Base-by-base conservation (phyloP, 2,797 vertebrate genomes). In the Phylloscopus collybita region DNA sequence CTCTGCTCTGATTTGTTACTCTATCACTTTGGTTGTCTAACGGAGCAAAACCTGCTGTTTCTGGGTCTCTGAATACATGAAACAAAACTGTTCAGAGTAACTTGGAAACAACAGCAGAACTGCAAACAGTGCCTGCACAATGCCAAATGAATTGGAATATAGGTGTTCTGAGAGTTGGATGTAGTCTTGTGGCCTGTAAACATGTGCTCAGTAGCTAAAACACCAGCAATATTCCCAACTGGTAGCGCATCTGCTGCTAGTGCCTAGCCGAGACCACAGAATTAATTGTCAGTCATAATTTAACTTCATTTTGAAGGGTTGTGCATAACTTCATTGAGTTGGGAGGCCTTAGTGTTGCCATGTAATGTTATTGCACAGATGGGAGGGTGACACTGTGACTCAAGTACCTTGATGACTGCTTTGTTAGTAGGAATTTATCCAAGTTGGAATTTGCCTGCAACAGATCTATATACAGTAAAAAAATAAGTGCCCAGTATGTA, bases 101-200 rank as follows among this genome's bases (percentile, higher is more conserved):
- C 76, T 44, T 8, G 38, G 72, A 95, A 71, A 89, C 76, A 69
- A 18, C 47, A 94, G 90, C 75, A 64, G 90, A 97, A 70, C 56
- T 78, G 72, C 90, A 95, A 42, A 34, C 72, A 85, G 80, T 76
- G 59, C 21, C 62, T 86, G 87, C 74, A 86, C 84, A 90, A 45
- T 47, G 86, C 75, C 93, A 94, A 90, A 95, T 95, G 95, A 96
- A 97, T 97, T 93, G 94, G 88, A 97, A 85, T 96, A 92, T 90
- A 90, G 94, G 86, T 53, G 67, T 79, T 92, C 85, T 80, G 96
- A 95, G 97, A 96, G 42, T 80, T 93, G 59, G 56, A 44, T 59
- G 19, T 45, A 47, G 94, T 92, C 88, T 81, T 13, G 36, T 91
- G 88, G 93, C 93, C 80, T 97, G 87, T 94, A 95, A 96, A 95